Evolutionary conservation across 64 coral and sea anemone species (phyloP).

Genomic region (Porites lutea): DNA sequence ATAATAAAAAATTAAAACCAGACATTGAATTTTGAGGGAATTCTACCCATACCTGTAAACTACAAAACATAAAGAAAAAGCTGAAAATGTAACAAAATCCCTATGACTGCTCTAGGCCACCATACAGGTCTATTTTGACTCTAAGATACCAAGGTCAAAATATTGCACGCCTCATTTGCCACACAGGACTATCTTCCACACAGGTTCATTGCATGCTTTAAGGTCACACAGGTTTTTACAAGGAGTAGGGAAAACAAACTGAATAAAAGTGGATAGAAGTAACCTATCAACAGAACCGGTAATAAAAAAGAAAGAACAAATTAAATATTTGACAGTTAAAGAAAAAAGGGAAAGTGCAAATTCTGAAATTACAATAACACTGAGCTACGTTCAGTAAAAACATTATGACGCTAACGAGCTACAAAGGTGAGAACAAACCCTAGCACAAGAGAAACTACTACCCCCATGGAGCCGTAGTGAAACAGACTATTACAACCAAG

Average conservation of each 20-base stretch:
- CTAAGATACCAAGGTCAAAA: neutral
- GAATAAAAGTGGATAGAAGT: conserved; percentile 9
- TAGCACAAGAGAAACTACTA: neutral
- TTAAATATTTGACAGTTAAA: too few species aligned
- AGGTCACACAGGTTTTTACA: neutral
- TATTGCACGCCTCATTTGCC: neutral
- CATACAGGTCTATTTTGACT: too few species aligned
- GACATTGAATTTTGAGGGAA: too few species aligned
- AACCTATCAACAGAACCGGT: too few species aligned
- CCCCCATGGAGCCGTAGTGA: neutral
- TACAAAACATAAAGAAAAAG: too few species aligned
- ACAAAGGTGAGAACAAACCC: neutral
- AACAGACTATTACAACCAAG: neutral
- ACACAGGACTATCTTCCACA: neutral
- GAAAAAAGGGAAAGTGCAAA: too few species aligned
- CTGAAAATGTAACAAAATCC: too few species aligned
- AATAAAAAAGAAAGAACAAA: too few species aligned
- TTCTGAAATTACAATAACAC: neutral
- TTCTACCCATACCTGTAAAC: too few species aligned
- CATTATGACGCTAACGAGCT: neutral
- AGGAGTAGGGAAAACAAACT: neutral
- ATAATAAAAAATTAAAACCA: too few species aligned
- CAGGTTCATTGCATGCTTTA: neutral
- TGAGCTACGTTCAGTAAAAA: neutral
- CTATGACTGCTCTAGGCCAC: too few species aligned